Percentiles rank a stretch among this genome's conserved stretches.
Evolutionary conservation across 2,113 vertebrate genomes (phyloP).

Genomic region (Ammodytes marinus): DNA sequence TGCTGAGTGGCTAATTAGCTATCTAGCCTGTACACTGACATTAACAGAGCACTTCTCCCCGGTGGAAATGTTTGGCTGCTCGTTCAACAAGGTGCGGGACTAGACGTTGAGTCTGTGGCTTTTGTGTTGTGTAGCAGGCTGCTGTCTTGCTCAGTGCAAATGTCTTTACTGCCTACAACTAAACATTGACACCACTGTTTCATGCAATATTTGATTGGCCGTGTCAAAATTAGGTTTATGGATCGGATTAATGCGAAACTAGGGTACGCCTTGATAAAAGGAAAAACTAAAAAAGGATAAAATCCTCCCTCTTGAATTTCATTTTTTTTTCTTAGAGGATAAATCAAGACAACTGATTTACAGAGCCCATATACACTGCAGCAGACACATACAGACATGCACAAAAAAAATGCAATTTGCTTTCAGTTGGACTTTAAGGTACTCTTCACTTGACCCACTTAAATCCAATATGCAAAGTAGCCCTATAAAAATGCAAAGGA

Average conservation of each 20-base stretch:
- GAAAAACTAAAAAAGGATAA: no score
- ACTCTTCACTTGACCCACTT: slow-evolving; percentile 65
- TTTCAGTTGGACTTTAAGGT: slow-evolving; percentile 33
- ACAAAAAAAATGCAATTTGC: neutral
- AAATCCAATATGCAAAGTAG: slow-evolving; percentile 72
- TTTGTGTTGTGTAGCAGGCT: neutral
- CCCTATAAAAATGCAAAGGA: slow-evolving; percentile 73
- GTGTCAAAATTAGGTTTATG: neutral
- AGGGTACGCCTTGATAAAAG: neutral
- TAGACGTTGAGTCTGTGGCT: neutral
- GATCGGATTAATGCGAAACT: neutral
- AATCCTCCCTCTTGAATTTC: neutral
- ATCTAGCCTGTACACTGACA: neutral
- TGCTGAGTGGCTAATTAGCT: neutral
- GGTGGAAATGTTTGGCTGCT: neutral
- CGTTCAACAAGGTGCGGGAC: neutral
- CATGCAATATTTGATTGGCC: neutral
- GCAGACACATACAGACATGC: neutral
- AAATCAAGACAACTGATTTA: neutral
- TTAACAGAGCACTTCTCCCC: neutral
- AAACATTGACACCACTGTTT: neutral
- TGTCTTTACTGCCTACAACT: neutral
- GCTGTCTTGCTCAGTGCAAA: neutral
- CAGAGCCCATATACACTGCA: neutral
- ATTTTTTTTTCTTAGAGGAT: neutral